Evolutionary conservation across 2,888 invertebrate species (phyloP).

Genomic region (Orthonychiurus folsomi): DNA sequence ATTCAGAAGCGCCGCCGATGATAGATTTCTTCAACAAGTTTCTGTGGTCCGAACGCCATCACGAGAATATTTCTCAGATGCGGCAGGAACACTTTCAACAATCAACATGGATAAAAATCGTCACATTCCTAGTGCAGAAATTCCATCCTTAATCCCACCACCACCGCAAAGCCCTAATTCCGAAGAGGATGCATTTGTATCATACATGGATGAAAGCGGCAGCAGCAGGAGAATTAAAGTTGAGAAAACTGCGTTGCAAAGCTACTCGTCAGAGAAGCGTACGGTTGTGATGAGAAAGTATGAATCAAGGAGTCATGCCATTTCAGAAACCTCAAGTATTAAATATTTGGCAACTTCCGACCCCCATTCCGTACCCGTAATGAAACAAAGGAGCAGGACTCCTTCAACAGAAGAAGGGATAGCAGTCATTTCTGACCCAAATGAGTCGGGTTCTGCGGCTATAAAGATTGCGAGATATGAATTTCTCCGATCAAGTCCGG

Average conservation of each 20-base stretch:
- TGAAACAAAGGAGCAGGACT: constrained; percentile 15
- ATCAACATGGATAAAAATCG: neutral
- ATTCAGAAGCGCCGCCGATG: neutral
- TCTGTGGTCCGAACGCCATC: neutral
- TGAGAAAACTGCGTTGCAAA: neutral
- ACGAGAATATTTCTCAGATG: neutral
- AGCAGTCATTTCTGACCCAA: too few relatives aligned
- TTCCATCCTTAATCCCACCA: neutral
- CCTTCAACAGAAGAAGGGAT: constrained; percentile 22
- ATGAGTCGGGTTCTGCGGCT: neutral
- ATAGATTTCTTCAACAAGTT: constrained; percentile 2
- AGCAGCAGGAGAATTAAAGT: neutral
- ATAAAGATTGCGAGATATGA: constrained; percentile 32
- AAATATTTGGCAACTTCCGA: constrained; percentile 28
- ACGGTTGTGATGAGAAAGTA: neutral
- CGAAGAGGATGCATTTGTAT: neutral
- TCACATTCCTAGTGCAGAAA: neutral
- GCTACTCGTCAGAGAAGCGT: neutral
- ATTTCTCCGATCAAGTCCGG: constrained; percentile 28
- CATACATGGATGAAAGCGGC: neutral
- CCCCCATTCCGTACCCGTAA: too few relatives aligned
- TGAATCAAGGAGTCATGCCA: neutral
- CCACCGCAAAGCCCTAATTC: neutral
- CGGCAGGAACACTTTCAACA: neutral
- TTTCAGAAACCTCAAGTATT: constrained; percentile 24